Evolutionary conservation across 1,140 invertebrate genomes (phyloP).

Genomic region (Eurosta solidaginis): DNA sequence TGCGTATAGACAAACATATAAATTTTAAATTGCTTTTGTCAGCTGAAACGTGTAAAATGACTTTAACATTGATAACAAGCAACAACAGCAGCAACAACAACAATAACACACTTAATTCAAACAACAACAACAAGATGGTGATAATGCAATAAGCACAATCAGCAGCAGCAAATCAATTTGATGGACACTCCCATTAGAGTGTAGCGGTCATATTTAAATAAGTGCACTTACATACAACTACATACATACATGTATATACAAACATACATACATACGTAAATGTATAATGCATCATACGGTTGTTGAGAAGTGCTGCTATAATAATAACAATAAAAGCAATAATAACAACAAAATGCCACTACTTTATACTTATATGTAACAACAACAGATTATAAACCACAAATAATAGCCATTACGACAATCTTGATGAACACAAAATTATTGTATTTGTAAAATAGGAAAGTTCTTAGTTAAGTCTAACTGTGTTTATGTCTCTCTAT

Average conservation of each 20-base stretch:
- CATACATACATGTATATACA: neutral
- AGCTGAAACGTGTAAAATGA: conserved; percentile 14
- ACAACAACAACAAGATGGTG: neutral
- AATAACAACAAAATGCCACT: neutral
- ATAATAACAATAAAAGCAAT: neutral
- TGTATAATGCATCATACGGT: neutral
- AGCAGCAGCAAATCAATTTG: conserved; percentile 26
- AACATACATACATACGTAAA: neutral
- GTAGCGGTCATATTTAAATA: conserved; percentile 5
- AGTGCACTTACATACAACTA: too few species aligned
- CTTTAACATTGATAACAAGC: conserved; percentile 28
- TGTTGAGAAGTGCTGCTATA: neutral
- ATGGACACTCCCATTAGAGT: conserved; percentile 29
- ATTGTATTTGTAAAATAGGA: neutral
- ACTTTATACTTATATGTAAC: neutral
- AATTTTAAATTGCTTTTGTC: conserved; percentile 28
- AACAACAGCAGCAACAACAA: neutral
- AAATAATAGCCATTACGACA: conserved; percentile 9
- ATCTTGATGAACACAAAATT: conserved; percentile 18
- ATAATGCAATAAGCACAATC: neutral
- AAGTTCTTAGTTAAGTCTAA: neutral
- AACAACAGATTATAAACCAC: neutral
- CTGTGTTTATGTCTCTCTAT: neutral
- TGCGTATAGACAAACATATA: neutral
- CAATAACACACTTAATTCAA: too few species aligned